These are phyloP conservation scores for Trachelus stipa DNA, from an alignment of 2,888 invertebrate species.

Conservation along the genomic window DNA sequence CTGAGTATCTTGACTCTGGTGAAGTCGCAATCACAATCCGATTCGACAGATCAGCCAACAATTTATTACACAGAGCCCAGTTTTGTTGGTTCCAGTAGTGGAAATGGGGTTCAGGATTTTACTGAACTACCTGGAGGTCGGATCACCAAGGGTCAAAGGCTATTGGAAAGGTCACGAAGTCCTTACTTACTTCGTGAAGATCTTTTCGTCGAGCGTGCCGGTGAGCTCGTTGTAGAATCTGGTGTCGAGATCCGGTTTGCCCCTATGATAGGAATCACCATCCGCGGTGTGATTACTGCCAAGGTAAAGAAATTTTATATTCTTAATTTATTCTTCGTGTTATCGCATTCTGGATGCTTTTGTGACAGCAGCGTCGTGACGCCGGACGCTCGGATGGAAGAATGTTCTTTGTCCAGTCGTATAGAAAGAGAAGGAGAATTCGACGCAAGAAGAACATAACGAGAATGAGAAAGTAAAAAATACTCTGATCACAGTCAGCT, in stretches of 20 bases:
- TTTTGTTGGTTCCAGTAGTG: constrained; percentile 34
- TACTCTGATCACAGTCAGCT: not conserved
- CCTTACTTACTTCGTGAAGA: constrained; percentile 85
- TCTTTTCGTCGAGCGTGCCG: constrained; percentile 81
- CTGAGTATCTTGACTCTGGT: constrained; percentile 23
- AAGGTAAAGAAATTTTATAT: constrained; percentile 76
- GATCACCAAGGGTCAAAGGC: constrained; percentile 71
- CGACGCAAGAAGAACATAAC: constrained; percentile 24
- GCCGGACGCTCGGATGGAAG: constrained; percentile 24
- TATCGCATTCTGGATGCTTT: constrained; percentile 2
- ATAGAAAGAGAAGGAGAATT: constrained; percentile 24
- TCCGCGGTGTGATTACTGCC: constrained; percentile 89
- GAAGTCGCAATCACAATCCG: constrained; percentile 33
- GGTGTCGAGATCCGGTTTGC: constrained; percentile 92
- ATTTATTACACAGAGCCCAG: constrained; percentile 62
- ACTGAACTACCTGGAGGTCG: constrained; percentile 76
- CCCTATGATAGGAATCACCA: constrained; percentile 93
- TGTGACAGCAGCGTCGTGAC: constrained; percentile 9
- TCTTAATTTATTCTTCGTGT: not conserved
- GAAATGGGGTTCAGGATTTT: constrained; percentile 33
- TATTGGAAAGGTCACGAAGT: constrained; percentile 71
- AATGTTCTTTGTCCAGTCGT: constrained; percentile 52
- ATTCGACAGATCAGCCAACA: constrained; percentile 46
- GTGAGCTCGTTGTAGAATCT: constrained; percentile 86
- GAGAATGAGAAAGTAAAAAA: constrained; percentile 27